Percentiles rank a stretch among this genome's conserved stretches.
phyloP scores from a whole-genome alignment of 2,888 invertebrate species.

The Orchesellides sinensis region DNA sequence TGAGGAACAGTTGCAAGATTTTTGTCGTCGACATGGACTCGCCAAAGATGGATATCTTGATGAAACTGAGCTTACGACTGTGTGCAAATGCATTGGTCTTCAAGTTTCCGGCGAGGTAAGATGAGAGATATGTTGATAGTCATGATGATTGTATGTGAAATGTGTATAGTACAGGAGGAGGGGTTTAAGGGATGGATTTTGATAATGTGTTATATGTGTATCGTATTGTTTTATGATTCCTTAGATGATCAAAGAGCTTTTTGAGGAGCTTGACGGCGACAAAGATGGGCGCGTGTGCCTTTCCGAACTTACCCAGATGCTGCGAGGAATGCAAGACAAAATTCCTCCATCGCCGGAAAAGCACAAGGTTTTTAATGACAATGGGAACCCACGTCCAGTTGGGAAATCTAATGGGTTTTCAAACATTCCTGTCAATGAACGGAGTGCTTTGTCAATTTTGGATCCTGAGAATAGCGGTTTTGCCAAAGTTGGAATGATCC shows the following conservation, averaged over 20 bases:
- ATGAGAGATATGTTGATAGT: not conserved
- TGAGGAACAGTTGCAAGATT: constrained; percentile 81
- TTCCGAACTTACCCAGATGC: constrained; percentile 71
- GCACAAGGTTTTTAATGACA: constrained; percentile 28
- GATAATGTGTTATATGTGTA: no score
- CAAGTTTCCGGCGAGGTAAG: constrained; percentile 82
- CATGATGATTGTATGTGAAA: no score
- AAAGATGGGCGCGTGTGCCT: constrained; percentile 80
- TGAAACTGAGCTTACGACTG: constrained; percentile 81
- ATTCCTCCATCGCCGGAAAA: constrained; percentile 69
- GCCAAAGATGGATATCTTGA: constrained; percentile 82
- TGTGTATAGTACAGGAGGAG: no score
- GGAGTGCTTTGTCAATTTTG: constrained; percentile 68
- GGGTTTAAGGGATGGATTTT: no score
- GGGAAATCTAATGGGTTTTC: constrained; percentile 52
- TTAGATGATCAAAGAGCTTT: constrained; percentile 77
- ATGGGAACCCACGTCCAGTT: not conserved
- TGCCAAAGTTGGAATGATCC: constrained; percentile 62
- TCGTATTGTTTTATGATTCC: not conserved
- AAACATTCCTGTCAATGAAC: constrained; percentile 56
- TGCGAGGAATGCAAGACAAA: constrained; percentile 75
- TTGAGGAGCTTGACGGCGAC: constrained; percentile 82
- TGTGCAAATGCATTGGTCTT: constrained; percentile 84
- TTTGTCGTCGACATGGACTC: constrained; percentile 82
- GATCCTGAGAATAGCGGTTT: constrained; percentile 70